phyloP scores from a whole-genome alignment of 92 coral and sea anemone species.

The Anthopleura xanthogrammica region DNA sequence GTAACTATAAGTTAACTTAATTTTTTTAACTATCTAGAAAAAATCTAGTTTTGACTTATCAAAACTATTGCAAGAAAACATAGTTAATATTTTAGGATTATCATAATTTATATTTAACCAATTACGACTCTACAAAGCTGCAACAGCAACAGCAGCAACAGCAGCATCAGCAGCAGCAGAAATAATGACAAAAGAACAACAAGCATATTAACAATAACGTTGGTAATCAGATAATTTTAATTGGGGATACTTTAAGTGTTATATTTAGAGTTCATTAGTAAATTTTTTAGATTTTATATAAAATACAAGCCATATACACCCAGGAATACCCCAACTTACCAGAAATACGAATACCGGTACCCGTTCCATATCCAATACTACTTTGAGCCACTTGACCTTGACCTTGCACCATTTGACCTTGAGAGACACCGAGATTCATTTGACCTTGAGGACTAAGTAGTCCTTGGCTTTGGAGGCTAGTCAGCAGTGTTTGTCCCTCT shows the following conservation, averaged over 20 bases:
- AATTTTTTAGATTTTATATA: no score
- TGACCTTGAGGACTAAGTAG: conserved; percentile 14
- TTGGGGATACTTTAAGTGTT: no score
- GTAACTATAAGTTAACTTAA: no score
- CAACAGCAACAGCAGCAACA: neutral
- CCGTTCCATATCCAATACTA: neutral
- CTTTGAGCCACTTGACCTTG: conserved; percentile 10
- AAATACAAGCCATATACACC: neutral
- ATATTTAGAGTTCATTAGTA: no score
- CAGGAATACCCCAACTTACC: conserved; percentile 4
- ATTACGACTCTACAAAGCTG: neutral
- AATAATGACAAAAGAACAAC: neutral
- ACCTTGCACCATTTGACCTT: conserved; percentile 8
- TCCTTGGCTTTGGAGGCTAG: conserved; percentile 21
- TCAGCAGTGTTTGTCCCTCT: conserved; percentile 12
- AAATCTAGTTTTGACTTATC: no score
- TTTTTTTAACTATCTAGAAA: no score
- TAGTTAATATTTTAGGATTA: no score
- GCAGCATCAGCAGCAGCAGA: neutral
- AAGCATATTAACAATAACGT: neutral
- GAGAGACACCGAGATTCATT: conserved; percentile 1
- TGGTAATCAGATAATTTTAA: no score
- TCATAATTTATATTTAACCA: no score
- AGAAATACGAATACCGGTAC: neutral
- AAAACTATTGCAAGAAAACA: no score